Conservation (phyloP, 2,797 vertebrate species). For the Chelon auratus region DNA sequence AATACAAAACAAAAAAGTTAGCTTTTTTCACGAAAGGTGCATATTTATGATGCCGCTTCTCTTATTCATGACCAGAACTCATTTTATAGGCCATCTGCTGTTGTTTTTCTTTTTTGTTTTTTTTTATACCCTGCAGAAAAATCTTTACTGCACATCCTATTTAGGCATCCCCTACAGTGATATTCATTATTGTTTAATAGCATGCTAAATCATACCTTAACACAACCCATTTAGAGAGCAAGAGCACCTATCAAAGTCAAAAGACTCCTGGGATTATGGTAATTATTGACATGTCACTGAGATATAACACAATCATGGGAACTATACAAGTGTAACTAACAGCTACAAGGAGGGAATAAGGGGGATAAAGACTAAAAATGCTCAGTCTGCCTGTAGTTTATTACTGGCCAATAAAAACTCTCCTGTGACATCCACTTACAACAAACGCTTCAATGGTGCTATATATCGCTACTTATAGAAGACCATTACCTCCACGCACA, state of each 20-base stretch:
- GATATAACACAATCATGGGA: constrained; percentile 11
- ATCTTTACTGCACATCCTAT: constrained; percentile 51
- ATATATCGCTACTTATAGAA: too few species aligned
- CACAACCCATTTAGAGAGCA: constrained; percentile 35
- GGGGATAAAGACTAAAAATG: constrained; percentile 5
- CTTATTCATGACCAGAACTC: constrained; percentile 48
- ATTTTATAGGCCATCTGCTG: constrained; percentile 35
- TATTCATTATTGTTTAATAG: constrained; percentile 59
- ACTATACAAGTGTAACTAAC: constrained; percentile 20
- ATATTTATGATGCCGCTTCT: constrained; percentile 15
- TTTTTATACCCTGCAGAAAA: constrained; percentile 50
- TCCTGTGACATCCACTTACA: not conserved
- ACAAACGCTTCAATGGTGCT: too few species aligned
- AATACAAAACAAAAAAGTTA: constrained; percentile 28
- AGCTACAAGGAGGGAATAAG: not conserved
- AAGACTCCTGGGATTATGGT: constrained; percentile 37
- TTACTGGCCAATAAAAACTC: not conserved
- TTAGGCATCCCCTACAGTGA: constrained; percentile 43
- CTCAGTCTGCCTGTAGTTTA: too few species aligned
- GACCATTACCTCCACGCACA: too few species aligned
- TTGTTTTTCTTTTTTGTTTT: constrained; percentile 26
- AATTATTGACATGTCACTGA: constrained; percentile 10
- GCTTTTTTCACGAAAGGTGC: not conserved
- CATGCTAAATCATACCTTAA: constrained; percentile 56
- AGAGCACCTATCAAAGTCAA: constrained; percentile 31